Percentiles rank a stretch among this genome's conserved stretches.
Evolutionary conservation across 2,113 vertebrate species (phyloP).

Genomic region (Notarius quadriscutis): DNA sequence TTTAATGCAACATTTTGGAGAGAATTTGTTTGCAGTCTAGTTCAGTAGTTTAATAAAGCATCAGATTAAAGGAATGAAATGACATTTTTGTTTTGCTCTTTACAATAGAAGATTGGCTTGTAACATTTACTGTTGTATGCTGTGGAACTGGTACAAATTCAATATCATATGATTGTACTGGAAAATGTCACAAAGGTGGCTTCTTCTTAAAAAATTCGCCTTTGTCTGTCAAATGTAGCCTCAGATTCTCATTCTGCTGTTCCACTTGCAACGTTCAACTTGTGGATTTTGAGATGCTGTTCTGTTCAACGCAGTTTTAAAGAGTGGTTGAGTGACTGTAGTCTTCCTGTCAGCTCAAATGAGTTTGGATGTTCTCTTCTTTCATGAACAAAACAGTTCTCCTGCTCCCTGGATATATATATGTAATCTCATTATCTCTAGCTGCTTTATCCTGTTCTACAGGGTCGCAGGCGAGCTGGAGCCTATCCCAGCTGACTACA

Average conservation of each 20-base stretch:
- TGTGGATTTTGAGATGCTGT: not conserved
- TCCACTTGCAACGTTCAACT: too few relatives aligned
- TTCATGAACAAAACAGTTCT: not conserved
- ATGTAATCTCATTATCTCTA: too few relatives aligned
- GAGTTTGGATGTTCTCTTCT: not conserved
- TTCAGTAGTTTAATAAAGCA: not conserved
- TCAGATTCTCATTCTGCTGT: not conserved
- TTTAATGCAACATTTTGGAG: not conserved
- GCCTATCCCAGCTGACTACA: too few relatives aligned
- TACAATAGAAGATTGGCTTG: not conserved
- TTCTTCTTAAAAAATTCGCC: not conserved
- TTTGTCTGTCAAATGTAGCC: not conserved
- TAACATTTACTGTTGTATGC: not conserved
- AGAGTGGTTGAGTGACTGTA: not conserved
- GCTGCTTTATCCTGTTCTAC: too few relatives aligned
- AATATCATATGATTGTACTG: not conserved
- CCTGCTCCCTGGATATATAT: not conserved
- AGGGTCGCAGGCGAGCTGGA: too few relatives aligned
- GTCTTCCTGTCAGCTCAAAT: not conserved
- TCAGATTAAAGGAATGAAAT: not conserved
- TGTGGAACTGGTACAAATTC: not conserved
- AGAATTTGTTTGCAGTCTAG: not conserved
- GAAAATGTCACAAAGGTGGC: not conserved
- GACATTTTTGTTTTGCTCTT: not conserved
- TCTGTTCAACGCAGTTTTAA: not conserved